Base-by-base conservation (phyloP, 1,140 invertebrate species). In the Bicyclus anynana region DNA sequence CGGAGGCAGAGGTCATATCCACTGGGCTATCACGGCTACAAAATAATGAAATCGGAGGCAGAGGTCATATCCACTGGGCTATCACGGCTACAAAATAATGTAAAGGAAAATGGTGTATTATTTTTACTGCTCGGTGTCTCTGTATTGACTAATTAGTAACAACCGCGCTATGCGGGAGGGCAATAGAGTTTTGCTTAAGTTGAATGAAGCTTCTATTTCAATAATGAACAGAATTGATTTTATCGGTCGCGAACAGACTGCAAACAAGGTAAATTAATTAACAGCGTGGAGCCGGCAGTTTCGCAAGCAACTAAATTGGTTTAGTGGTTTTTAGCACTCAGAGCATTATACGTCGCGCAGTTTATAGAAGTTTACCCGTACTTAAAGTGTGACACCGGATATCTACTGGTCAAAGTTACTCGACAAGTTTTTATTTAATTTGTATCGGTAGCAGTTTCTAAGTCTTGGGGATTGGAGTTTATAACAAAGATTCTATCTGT, bases 211-310 rank as follows among this genome's bases (percentile, higher is more conserved):
- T 23, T 23, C 23, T 23, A 23, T 23, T 23, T 23, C 23, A 38
- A 40, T 40, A 40, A 3, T 40, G 12, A 16, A 40, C 37, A 2
- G 37, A 14, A 40, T 40, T 17, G 26, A 51, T 51, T 51, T 51
- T 51, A 51, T 51, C 18, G 18, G 6, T 38, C 10, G 18, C 33
- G 33, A 40, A 14, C 37, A 16, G 4, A 14, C 12, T 40, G 37
- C 37, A 40, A 40, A 40, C 37, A 40, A 40, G 37, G 5, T 16
- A 40, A 40, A 40, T 40, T 40, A 17, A 40, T 40, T 40, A 40
- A 40, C 13, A 40, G 16, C 37, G 13, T 40, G 17, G 37, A 17
- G 6, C 37, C 13, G 37, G 16, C 13, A 40, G 37, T 40, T 40
- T 40, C 37, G 2, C 37, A 38, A 2, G 10, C 35, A 38, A 38